Base-by-base conservation (phyloP, 2,888 invertebrate genomes). In the Tipula lateralis region DNA sequence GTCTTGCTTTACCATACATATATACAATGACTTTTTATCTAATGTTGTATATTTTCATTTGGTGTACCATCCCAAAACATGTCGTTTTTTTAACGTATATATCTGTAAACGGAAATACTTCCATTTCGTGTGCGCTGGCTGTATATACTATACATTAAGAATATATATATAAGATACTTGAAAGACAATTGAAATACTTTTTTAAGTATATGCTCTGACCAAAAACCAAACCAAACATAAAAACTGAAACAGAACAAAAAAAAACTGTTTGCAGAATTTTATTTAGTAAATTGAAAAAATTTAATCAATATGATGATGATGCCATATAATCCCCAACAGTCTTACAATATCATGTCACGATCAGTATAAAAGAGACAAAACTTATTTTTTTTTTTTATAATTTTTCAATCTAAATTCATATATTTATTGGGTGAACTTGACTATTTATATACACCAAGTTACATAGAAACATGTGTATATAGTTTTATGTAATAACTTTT, bases 241-340 rank as follows among this genome's bases (percentile, higher is more conserved):
- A 6, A 36, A 36, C 36, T 12, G 12, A 9, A 36, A 36, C 36
- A 36, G 2, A 44, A 44, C n/a, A n/a, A 50, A 44, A 44, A 44
- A 12, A n/a, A 50, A 50, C 6, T 50, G 44, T 50, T 50, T 16
- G 44, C 19, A 16, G 44, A 66, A 66, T 12, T 66, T 66, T 66
- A 66, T 66, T 66, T 24, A 24, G 66, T 66, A 66, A 66, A 66
- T 24, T 66, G 66, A 66, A 24, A 24, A 12, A 12, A 12, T 66
- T 66, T 66, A 66, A 66, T 66, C 66, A 66, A 66, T 66, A 66
- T 66, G 24, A 66, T 66, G 66, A 66, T 66, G 66, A 66, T 66
- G 13, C 66, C 24, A 66, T 66, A 66, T 66, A 66, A 66, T 66
- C 66, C 66, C 66, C 66, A 66, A 66, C 24, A 24, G 66, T 66